phyloP scores from a whole-genome alignment of 2,113 vertebrate genomes.

The Pseudois nayaur region DNA sequence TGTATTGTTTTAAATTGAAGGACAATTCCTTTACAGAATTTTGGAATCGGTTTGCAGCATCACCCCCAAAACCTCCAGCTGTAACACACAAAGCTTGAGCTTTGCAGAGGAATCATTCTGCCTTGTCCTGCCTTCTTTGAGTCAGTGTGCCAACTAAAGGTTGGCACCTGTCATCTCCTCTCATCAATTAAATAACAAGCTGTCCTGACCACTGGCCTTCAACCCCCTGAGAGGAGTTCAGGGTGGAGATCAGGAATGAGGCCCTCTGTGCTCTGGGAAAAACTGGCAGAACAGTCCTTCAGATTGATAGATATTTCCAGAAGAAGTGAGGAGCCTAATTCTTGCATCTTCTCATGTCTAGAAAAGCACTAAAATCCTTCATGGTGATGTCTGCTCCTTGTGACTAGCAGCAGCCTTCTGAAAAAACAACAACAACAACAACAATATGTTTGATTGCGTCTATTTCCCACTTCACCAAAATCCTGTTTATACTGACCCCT shows the following conservation, averaged over 20 bases:
- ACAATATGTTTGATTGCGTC: not conserved
- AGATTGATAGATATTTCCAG: not conserved
- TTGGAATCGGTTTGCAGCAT: fast-evolving
- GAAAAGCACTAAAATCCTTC: not conserved
- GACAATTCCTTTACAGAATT: not conserved
- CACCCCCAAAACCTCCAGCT: too few relatives aligned
- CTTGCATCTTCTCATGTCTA: not conserved
- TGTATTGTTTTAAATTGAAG: not conserved
- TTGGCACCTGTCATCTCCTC: not conserved
- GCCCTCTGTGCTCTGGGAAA: not conserved
- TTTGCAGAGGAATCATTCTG: fast-evolving
- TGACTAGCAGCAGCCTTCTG: not conserved
- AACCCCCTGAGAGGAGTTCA: not conserved
- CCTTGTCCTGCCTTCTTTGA: not conserved
- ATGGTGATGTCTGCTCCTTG: not conserved
- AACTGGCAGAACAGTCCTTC: not conserved
- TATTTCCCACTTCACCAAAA: not conserved
- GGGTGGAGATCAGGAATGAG: not conserved
- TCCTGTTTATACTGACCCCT: too few relatives aligned
- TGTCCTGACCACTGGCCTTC: not conserved
- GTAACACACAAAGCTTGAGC: fast-evolving
- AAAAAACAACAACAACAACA: too few relatives aligned
- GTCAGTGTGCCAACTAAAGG: not conserved
- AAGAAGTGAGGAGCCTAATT: not conserved
- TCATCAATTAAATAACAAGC: not conserved